phyloP scores from a whole-genome alignment of 2,888 invertebrate species.

The Blera fallax region DNA sequence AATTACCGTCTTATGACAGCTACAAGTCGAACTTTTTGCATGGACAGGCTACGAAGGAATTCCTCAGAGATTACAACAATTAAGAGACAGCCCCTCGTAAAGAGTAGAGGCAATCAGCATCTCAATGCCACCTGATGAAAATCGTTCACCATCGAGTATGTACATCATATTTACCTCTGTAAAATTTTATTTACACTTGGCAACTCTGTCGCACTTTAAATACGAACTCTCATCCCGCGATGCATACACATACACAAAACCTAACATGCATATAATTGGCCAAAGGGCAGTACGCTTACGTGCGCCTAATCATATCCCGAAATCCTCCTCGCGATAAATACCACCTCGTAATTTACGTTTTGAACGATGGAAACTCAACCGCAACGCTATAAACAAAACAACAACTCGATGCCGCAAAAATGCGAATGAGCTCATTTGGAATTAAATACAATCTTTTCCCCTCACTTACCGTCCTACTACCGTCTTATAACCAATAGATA shows the following conservation, averaged over 20 bases:
- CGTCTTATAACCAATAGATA: conserved; percentile 38
- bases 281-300: conserved; percentile 73
- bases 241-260: conserved; percentile 19
- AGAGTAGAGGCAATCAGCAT: too few species aligned
- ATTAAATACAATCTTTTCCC: conserved; percentile 57
- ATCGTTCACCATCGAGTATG: too few species aligned
- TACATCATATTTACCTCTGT: too few species aligned
- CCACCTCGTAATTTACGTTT: conserved; percentile 72
- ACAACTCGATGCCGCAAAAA: conserved; percentile 31
- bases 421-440: conserved; percentile 70
- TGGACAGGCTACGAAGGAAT: too few species aligned
- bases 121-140: too few species aligned
- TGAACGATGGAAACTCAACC: conserved; percentile 43
- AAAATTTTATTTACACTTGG: neutral
- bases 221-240: conserved; percentile 37
- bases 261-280: conserved; percentile 70
- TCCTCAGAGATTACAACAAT: too few species aligned
- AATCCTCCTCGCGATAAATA: conserved; percentile 74
- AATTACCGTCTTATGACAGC: too few species aligned
- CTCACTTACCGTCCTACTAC: neutral
- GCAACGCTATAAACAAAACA: conserved; percentile 13
- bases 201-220: conserved; percentile 36
- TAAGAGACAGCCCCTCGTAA: too few species aligned
- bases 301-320: conserved; percentile 74
- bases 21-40: too few species aligned